Base-by-base conservation (phyloP, 2,113 vertebrate species). In the Xerus inauris region DNA sequence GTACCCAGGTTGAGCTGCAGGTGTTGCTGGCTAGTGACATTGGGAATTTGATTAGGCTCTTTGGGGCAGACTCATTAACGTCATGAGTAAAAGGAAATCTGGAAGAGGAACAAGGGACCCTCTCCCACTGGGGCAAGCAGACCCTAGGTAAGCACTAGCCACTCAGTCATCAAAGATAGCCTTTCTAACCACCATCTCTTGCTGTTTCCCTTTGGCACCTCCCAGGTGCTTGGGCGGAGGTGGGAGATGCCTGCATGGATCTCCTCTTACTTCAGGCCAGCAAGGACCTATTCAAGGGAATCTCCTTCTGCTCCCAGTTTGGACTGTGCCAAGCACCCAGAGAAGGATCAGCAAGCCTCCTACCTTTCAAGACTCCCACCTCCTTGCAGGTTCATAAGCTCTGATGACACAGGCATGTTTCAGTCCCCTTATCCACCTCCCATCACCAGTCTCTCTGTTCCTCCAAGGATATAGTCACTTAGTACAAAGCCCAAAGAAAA, bases 41-140 rank as follows among this genome's bases (percentile, higher is more conserved):
- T 76, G 84, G 87, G 69, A 49, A 85, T 45, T 11, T 28, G 91
- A 89, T 72, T 57, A 84, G 86, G 49, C 45, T 87, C 65, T 92
- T 98, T 91, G 84, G 94, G 80, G 77, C 51, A 96, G 94, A 40
- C 86, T 11, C 62, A 59, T 96, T 96, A 98, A 98, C 85, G 13
- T 0, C 13, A 96, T 93, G 96, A 96, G 81, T 95, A 94, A 93
- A 82, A 75, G 28, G 69, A 75, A 84, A 77, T 49, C 30, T 62
- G 80, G 42, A 80, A 28, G 40, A 51, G 47, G 2, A 42, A 17
- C 73, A 54, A 22, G n/a, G n/a, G 24, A 51, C 38, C 65, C 20
- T 83, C 22, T 71, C 22, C 45, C n/a, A 6, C 40, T 22, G 57
- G 62, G 30, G 40, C 91, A 32, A 89, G 88, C 89, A 47, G 40